These are phyloP conservation scores for Eugnorisma glareosa DNA, from an alignment of 2,888 invertebrate genomes.

Conservation along the genomic window DNA sequence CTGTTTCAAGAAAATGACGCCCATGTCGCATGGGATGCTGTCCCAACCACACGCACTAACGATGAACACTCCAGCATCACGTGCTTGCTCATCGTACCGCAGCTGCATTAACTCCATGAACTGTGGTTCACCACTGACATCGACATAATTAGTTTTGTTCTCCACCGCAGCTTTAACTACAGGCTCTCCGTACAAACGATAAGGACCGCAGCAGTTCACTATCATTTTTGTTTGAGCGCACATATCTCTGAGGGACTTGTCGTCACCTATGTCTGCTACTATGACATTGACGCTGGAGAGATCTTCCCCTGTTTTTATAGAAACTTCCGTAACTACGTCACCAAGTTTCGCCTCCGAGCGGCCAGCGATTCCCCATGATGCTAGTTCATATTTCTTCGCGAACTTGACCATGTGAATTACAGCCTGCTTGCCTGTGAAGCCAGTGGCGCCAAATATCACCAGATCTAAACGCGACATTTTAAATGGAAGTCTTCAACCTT, in stretches of 20 bases:
- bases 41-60: constrained; percentile 98
- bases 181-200: constrained; percentile 96
- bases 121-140: constrained; percentile 97
- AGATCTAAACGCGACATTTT: constrained; percentile 92
- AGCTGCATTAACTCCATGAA: constrained; percentile 96
- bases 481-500: neutral
- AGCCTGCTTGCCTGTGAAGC: constrained; percentile 97
- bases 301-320: constrained; percentile 87
- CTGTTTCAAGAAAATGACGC: constrained; percentile 93
- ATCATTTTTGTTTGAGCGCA: constrained; percentile 94
- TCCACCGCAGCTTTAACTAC: constrained; percentile 97
- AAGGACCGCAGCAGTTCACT: constrained; percentile 98
- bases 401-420: constrained; percentile 92
- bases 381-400: constrained; percentile 88
- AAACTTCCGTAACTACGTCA: constrained; percentile 84
- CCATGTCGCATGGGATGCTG: constrained; percentile 97
- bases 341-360: constrained; percentile 91
- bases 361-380: constrained; percentile 97
- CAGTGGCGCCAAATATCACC: constrained; percentile 98
- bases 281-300: constrained; percentile 92
- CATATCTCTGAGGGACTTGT: constrained; percentile 95
- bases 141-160: constrained; percentile 96
- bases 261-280: constrained; percentile 94
- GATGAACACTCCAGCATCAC: constrained; percentile 95
- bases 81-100: constrained; percentile 93